Base-by-base conservation (phyloP, 1,140 invertebrate species). In the Solenopsis invicta region DNA sequence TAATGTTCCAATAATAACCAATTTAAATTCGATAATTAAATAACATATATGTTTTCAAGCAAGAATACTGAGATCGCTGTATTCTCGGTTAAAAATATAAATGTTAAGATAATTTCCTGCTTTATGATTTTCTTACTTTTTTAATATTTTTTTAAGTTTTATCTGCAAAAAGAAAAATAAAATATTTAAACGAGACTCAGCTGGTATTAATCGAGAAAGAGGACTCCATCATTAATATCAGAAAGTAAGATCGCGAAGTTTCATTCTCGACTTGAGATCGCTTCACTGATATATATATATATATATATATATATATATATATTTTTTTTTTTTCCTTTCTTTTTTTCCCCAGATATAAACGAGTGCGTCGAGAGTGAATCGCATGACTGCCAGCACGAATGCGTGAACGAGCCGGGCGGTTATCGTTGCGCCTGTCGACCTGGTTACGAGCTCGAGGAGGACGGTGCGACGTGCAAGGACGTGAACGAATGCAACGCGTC, bases 361-460 rank as follows among this genome's bases (percentile, higher is more conserved):
- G 98, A 98, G 94, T 98, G 98, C 92, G 93, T 95, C 21, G 96
- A 97, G 67, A 96, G 95, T 13, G 92, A 93, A 13, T 87, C 94
- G 4, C 96, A 96, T 54, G 95, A 95, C 1, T 97, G 97, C 80
- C 96, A 95, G 48, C 95, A 97, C 66, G 93, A 96, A 2, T 98
- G 98, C 91, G 93, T 97, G 0, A 98, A 98, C 93, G 96, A 97
- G 52, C 95, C 96, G 2, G 98, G 98, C 1, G 96, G 97, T 61
- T 98, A 97, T 89, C 96, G 96, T 74, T 98, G 98, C 91, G 94
- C 94, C 75, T 96, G 96, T 92, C 96, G 95, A 34, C 16, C 69
- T 5, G 96, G 96, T 3, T 96, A 93, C 72, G 88, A 92, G 10
- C 91, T 96, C 13, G 87, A 89, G 12, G 90, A 93, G 1, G 95